Base-by-base conservation (phyloP, 2,797 vertebrate genomes). In the Apogon talboti region DNA sequence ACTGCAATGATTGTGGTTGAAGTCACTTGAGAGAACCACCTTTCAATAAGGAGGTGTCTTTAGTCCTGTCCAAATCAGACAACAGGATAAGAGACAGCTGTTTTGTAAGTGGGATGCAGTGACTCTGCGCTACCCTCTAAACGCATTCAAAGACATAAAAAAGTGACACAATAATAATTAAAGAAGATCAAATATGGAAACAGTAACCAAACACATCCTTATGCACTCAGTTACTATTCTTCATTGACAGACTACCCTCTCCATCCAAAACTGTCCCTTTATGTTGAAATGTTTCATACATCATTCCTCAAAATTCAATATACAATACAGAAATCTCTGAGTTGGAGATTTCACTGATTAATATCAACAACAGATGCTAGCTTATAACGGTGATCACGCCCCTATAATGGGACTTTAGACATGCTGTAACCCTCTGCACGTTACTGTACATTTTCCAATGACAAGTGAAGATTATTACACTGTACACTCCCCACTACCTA, bases 311-410 rank as follows among this genome's bases (percentile, higher is more conserved):
- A 28, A 28, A 28, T 28, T 28, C 4, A 28, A 28, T 5, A 28
- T 5, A 28, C 24, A 28, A 28, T 28, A 35, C 2, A 35, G 2
- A 47, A 30, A 30, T 15, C 2, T 33, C 15, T 21, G 11, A 1
- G 15, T 12, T 3, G 1, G 2, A 10, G 53, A 28, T 21, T 53
- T 18, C 0, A 4, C 14, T 6, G n/a, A 33, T 55, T 62, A 18
- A 13, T 33, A 61, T 30, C 6, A 51, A 37, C n/a, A 47, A 58
- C 61, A 57, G 16, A 50, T 15, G 37, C 41, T 82, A 74, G 75
- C 77, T 82, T 79, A 74, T 81, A 47, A 57, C 19, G 61, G 74
- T 81, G 76, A 85, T 49, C 6, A 44, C 13, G 44, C 14, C 41
- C 28, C 47, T 60, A 11, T 55, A 58, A 21, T 4, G 9, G n/a